Evolutionary conservation across 2,113 vertebrate species (phyloP).

Genomic region (Nothoprocta perdicaria): DNA sequence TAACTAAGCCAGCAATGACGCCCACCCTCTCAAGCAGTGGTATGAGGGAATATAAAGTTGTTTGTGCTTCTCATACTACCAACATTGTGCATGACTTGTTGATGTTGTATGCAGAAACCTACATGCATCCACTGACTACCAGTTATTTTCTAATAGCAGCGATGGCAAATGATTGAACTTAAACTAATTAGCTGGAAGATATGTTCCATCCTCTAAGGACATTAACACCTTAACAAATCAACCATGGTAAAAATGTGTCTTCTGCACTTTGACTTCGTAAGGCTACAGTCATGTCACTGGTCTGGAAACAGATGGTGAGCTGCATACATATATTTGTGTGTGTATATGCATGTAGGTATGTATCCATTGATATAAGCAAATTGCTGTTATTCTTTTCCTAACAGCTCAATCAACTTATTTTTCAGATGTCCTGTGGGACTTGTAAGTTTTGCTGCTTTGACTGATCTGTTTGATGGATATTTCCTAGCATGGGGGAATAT

Average conservation of each 20-base stretch:
- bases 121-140: not conserved
- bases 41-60: not conserved
- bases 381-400: not conserved
- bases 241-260: not conserved
- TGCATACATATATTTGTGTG: not conserved
- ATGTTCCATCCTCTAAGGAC: not conserved
- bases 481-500: not conserved
- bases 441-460: not conserved
- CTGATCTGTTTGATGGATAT: not conserved
- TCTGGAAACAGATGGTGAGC: not conserved
- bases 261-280: not conserved
- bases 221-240: not conserved
- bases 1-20: not conserved
- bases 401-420: not conserved
- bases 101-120: not conserved
- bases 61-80: not conserved
- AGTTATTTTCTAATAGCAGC: not conserved
- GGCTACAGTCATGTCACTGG: not conserved
- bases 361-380: not conserved
- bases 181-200: not conserved
- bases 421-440: not conserved
- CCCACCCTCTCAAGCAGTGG: not conserved
- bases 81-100: rapidly evolving
- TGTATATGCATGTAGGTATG: not conserved
- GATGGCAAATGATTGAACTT: not conserved